A percentile compares a stretch with the other conserved stretches of the same genome.
phyloP scores from a whole-genome alignment of 2,797 vertebrate genomes.

The Anolis apletophallus region DNA sequence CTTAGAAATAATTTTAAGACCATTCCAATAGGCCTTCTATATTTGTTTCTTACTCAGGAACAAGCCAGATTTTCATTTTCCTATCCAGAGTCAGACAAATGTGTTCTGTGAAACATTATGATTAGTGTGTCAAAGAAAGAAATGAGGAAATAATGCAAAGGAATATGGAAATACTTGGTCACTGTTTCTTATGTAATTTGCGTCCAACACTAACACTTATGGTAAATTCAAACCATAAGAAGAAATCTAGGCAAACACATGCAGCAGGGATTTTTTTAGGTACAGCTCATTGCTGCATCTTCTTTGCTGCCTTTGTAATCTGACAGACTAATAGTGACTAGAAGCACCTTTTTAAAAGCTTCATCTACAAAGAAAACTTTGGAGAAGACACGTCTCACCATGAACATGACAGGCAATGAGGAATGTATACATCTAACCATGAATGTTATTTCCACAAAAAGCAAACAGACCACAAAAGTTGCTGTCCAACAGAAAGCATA shows the following conservation, averaged over 20 bases:
- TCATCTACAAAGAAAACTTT: neutral
- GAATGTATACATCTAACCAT: neutral
- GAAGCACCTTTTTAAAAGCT: neutral
- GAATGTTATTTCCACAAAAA: neutral
- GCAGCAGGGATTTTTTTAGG: neutral
- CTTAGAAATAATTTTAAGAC: neutral
- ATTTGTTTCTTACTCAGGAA: constrained; percentile 9
- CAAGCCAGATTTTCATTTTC: constrained; percentile 28
- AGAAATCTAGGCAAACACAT: neutral
- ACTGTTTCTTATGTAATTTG: constrained; percentile 32
- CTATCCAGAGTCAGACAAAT: constrained; percentile 31
- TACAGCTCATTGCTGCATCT: neutral
- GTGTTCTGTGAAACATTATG: neutral
- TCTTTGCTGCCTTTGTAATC: neutral
- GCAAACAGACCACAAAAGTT: neutral
- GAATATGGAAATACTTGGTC: constrained; percentile 34
- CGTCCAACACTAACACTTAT: neutral
- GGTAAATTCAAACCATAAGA: neutral
- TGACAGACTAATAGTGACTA: neutral
- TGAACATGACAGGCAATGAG: neutral
- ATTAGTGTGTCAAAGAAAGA: constrained; percentile 26
- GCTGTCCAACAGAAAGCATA: neutral
- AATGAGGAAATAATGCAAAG: neutral
- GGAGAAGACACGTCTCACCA: neutral
- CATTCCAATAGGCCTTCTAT: constrained; percentile 9